These are phyloP conservation scores for Pollimyrus isidori DNA, from an alignment of 2,113 vertebrate species.

Conservation along the genomic window DNA sequence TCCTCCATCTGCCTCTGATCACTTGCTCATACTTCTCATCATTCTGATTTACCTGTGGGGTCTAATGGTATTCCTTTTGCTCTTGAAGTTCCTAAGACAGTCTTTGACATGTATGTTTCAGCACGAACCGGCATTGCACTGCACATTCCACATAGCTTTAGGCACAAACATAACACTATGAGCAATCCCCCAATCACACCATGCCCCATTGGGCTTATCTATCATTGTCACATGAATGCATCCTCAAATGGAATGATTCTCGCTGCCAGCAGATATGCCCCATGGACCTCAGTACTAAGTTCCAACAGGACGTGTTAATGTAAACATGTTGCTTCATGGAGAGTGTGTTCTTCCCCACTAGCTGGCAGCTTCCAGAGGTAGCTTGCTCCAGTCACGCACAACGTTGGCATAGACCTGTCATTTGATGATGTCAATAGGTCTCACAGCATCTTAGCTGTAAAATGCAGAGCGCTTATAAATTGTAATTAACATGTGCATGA, in stretches of 20 bases:
- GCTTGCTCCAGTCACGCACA: background rate
- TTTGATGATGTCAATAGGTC: background rate
- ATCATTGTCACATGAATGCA: background rate
- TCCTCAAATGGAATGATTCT: background rate
- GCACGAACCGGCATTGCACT: background rate
- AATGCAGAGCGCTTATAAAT: background rate
- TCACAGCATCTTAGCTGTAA: background rate
- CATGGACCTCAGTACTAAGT: background rate
- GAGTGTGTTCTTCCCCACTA: background rate
- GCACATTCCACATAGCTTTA: background rate
- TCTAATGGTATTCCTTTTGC: background rate
- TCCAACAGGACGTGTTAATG: background rate
- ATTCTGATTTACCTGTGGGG: background rate
- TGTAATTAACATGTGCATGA: background rate
- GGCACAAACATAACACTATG: background rate
- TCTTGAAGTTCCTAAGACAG: background rate
- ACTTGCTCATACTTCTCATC: background rate
- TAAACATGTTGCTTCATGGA: background rate
- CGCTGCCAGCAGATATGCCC: background rate
- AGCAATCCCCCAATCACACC: background rate
- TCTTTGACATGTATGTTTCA: background rate
- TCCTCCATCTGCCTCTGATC: background rate
- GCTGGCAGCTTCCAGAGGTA: background rate
- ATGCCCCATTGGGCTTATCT: background rate
- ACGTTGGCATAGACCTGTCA: background rate